Evolutionary conservation across 2,113 vertebrate genomes (phyloP), one percentile per base, ranked within the genome.

Genomic region (Embiotoca jacksoni): DNA sequence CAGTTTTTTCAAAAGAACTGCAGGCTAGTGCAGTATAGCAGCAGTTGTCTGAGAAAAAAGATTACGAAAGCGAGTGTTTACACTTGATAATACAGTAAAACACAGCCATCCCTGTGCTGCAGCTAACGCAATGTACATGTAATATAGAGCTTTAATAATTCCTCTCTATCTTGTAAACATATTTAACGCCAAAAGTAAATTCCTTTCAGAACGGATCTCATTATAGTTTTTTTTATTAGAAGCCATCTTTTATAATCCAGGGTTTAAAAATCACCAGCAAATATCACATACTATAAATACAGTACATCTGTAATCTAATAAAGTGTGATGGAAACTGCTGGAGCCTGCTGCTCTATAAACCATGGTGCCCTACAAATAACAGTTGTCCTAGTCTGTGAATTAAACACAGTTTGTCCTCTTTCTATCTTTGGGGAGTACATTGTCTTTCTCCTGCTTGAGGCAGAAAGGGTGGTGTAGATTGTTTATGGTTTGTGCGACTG

Each of bases 41-140:
- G 13, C 30, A 16, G 49, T 54, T 81, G 32, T 63, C n/a, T 66
- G 8, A 53, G 32, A 39, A 55, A 70, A 71, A 36, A 7, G 0
- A 23, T 53, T 36, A 2, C 39, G 11, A 32, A 53, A 56, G 37
- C 3, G 13, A 67, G 39, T 15, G 1, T 49, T 72, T 65, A 32
- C 31, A 61, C 30, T 50, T 54, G 50, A 78, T 41, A 54, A 67
- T 50, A 55, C n/a, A 63, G 55, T 39, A 50, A 78, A 80, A 65
- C 46, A 77, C 10, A 3, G 41, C 13, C 41, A 46, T 23, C 54
- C n/a, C 36, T 32, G 31, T 36, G 33, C 49, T 52, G 54, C 64
- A 69, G 60, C 55, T 53, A 3, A 60, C 9, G 9, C 47, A 55
- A 7, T 30, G 14, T 66, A 9, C 1, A 56, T 41, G 58, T 58